Evolutionary conservation across 2,888 invertebrate species (phyloP).

Genomic region (Eustalomyia histrio): DNA sequence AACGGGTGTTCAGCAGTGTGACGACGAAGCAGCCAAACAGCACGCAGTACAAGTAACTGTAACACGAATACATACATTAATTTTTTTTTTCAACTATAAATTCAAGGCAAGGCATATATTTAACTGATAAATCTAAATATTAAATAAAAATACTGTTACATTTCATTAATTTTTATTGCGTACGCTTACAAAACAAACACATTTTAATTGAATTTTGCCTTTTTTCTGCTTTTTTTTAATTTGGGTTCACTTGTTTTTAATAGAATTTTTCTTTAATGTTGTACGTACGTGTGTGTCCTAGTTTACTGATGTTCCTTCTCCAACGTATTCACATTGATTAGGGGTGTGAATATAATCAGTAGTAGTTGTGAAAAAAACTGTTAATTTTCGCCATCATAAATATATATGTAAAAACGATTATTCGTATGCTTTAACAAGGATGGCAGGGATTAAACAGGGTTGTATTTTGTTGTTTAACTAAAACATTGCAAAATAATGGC

Average conservation of each 20-base stretch:
- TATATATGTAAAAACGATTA: constrained; percentile 50
- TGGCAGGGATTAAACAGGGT: constrained; percentile 46
- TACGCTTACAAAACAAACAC: no score
- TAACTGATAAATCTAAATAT: no score
- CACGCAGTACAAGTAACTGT: constrained; percentile 57
- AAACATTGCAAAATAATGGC: no score
- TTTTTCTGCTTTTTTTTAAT: not conserved
- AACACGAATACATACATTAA: constrained; percentile 63
- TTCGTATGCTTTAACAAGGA: constrained; percentile 32
- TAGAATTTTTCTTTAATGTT: not conserved
- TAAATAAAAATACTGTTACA: not conserved
- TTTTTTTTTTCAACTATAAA: constrained; percentile 50
- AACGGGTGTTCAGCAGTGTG: constrained; percentile 41
- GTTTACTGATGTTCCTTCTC: constrained; percentile 42
- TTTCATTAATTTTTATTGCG: no score
- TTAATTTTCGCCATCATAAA: constrained; percentile 55
- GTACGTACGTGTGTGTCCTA: constrained; percentile 51
- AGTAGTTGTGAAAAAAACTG: constrained; percentile 39
- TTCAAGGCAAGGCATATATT: constrained; percentile 56
- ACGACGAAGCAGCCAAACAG: constrained; percentile 28
- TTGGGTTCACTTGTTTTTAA: not conserved
- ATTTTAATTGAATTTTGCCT: not conserved
- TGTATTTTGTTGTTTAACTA: constrained; percentile 7
- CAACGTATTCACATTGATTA: constrained; percentile 53
- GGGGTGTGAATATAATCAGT: constrained; percentile 60